A percentile compares a stretch with the other conserved stretches of the same genome.
Conservation (phyloP, 1,140 invertebrate species). For the Leptestheria dahalacensis region DNA sequence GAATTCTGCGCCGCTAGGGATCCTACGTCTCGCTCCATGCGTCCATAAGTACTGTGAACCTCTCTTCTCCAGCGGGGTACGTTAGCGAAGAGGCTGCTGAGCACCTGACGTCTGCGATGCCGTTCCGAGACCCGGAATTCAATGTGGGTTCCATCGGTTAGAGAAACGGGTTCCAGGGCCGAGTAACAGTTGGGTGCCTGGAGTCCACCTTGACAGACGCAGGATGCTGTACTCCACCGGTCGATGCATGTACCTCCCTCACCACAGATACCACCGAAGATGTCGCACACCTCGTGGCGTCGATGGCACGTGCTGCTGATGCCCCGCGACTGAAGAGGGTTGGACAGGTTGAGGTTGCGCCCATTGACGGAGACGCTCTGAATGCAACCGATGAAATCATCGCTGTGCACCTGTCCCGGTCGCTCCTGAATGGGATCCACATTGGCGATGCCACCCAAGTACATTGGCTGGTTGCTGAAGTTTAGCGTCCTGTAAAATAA, state of each 20-base stretch:
- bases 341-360: conserved; percentile 55
- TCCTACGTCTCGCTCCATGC: background rate
- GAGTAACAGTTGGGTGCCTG: conserved; percentile 59
- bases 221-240: conserved; percentile 47
- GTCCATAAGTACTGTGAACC: background rate
- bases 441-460: conserved; percentile 66
- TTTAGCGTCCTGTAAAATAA: conserved; percentile 59
- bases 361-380: conserved; percentile 80
- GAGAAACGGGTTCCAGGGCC: conserved; percentile 59
- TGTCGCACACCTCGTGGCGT: conserved; percentile 35
- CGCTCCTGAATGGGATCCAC: conserved; percentile 70
- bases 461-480: conserved; percentile 72
- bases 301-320: conserved; percentile 59
- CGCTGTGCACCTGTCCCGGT: conserved; percentile 71
- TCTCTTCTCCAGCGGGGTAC: conserved; percentile 43
- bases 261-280: conserved; percentile 44
- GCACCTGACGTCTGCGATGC: conserved; percentile 64
- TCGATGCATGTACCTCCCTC: conserved; percentile 56
- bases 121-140: conserved; percentile 68
- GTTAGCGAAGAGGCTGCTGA: conserved; percentile 57
- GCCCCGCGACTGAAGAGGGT: conserved; percentile 49
- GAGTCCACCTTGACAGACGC: conserved; percentile 43
- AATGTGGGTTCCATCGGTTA: conserved; percentile 57
- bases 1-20: conserved; percentile 35
- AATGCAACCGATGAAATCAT: conserved; percentile 84